These are phyloP conservation scores for Phorcus lineatus DNA, from an alignment of 2,888 invertebrate genomes.

Conservation along the genomic window DNA sequence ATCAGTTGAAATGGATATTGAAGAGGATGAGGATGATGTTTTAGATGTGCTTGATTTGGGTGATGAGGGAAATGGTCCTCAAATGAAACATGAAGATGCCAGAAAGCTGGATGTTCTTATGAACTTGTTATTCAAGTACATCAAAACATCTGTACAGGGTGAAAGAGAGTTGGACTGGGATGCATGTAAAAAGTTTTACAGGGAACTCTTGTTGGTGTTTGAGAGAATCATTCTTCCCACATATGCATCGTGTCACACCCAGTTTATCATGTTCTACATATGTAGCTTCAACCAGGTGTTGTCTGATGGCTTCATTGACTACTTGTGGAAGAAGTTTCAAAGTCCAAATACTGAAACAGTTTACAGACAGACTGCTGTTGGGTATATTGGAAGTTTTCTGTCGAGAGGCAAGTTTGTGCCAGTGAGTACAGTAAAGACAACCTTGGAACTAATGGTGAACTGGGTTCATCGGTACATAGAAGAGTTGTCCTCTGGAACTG, in stretches of 20 bases:
- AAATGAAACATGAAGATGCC: conserved; percentile 79
- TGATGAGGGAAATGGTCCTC: not conserved
- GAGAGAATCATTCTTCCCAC: conserved; percentile 89
- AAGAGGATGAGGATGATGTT: not conserved
- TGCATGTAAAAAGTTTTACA: conserved; percentile 80
- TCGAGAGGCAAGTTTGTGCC: conserved; percentile 83
- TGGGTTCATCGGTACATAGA: conserved; percentile 92
- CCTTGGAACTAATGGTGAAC: conserved; percentile 83
- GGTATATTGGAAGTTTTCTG: conserved; percentile 85
- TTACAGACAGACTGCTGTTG: conserved; percentile 83
- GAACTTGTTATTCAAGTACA: conserved; percentile 83
- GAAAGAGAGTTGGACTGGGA: conserved; percentile 78
- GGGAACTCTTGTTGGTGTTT: conserved; percentile 83
- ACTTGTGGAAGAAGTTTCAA: conserved; percentile 85
- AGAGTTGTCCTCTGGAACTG: conserved; percentile 74
- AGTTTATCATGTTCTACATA: conserved; percentile 85
- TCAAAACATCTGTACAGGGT: conserved; percentile 72
- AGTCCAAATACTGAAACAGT: conserved; percentile 82
- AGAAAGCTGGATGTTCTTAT: conserved; percentile 87
- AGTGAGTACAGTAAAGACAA: conserved; percentile 81
- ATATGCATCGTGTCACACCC: conserved; percentile 87
- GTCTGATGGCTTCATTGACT: conserved; percentile 82
- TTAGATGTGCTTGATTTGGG: not conserved
- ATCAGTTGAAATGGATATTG: conserved; percentile 71
- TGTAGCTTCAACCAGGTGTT: conserved; percentile 81